Percentiles rank a stretch among this genome's conserved stretches.
Conservation (phyloP, 2,113 vertebrate genomes). For the Sapajus apella region DNA sequence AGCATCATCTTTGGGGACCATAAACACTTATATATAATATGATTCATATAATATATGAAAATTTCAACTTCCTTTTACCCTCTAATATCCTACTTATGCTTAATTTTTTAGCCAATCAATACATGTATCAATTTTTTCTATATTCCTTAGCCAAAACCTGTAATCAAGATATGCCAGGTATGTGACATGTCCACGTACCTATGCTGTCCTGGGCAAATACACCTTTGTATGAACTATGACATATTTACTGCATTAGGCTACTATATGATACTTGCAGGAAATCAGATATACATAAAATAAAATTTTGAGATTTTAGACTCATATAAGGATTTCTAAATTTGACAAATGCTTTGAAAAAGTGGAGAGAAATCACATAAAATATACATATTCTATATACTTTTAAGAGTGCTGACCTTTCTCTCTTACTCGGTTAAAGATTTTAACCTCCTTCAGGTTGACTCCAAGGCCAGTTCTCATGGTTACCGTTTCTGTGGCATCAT, state of each 20-base stretch:
- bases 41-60: background rate
- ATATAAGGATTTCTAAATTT: background rate
- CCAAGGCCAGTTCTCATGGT: conserved; percentile 97
- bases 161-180: background rate
- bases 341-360: background rate
- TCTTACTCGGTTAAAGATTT: conserved; percentile 95
- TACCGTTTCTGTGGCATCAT: conserved; percentile 91
- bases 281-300: background rate
- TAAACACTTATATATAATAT: background rate
- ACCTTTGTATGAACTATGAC: background rate
- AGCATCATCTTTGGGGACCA: background rate
- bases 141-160: background rate
- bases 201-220: background rate
- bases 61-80: background rate
- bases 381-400: background rate
- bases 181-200: background rate
- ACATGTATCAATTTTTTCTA: background rate
- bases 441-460: conserved; percentile 98
- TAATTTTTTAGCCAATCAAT: background rate
- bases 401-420: conserved; percentile 92
- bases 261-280: background rate
- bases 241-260: background rate
- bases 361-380: background rate
- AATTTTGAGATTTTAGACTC: background rate
- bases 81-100: background rate